Conservation (phyloP, 1,140 invertebrate species). For the Leguminivora glycinivorella region DNA sequence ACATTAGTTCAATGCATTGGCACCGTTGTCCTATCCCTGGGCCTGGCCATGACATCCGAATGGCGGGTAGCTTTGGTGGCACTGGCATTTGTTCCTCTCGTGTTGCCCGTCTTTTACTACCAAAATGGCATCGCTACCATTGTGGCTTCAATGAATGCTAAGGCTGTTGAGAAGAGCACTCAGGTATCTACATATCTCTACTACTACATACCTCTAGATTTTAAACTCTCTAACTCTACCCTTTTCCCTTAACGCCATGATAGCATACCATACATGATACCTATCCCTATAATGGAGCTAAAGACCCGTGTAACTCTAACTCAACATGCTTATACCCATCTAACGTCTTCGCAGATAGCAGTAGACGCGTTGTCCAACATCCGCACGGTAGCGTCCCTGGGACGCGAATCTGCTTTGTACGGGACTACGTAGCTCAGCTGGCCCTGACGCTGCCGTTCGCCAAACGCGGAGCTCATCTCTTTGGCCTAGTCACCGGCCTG, state of each 20-base stretch:
- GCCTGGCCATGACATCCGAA: constrained; percentile 82
- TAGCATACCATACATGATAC: too few species aligned
- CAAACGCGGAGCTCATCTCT: constrained; percentile 79
- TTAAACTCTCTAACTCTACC: too few species aligned
- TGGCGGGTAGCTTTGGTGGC: constrained; percentile 85
- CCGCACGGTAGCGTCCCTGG: constrained; percentile 85
- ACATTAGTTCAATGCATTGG: constrained; percentile 82
- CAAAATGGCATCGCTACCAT: constrained; percentile 80
- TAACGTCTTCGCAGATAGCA: constrained; percentile 79
- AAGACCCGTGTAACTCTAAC: not conserved
- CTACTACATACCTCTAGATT: too few species aligned
- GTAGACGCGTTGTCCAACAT: constrained; percentile 87
- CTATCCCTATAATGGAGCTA: too few species aligned
- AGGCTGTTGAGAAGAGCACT: constrained; percentile 78
- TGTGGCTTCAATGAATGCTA: constrained; percentile 76
- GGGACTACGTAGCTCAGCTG: constrained; percentile 79
- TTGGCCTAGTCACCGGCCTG: constrained; percentile 83
- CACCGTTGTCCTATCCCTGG: constrained; percentile 80
- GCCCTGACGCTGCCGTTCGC: constrained; percentile 71
- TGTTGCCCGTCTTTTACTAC: constrained; percentile 80
- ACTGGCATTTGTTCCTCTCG: constrained; percentile 83
- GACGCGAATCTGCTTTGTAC: constrained; percentile 82
- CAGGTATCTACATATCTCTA: constrained; percentile 55
- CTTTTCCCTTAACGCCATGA: too few species aligned
- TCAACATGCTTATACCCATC: not conserved